Evolutionary conservation across 2,797 vertebrate species (phyloP).

Genomic region (Lithobates pipiens): DNA sequence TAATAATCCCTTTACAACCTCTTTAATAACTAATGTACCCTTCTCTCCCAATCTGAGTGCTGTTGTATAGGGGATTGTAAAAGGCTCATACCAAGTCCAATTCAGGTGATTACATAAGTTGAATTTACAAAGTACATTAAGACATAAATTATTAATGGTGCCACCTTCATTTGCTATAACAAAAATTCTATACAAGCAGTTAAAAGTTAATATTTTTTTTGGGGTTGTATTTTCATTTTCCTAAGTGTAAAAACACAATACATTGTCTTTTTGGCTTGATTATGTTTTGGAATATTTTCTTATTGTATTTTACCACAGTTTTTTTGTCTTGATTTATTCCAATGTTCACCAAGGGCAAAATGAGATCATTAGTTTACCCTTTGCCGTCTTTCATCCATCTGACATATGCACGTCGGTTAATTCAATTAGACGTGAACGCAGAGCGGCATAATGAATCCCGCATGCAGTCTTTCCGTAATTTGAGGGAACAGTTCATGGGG

Average conservation of each 20-base stretch:
- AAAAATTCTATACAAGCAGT: neutral
- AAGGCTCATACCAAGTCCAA: too few species aligned
- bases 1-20: too few species aligned
- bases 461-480: conserved; percentile 55
- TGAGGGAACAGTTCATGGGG: conserved; percentile 53
- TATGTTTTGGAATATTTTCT: conserved; percentile 51
- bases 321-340: conserved; percentile 48
- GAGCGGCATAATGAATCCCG: conserved; percentile 48
- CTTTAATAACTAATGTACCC: too few species aligned
- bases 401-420: conserved; percentile 65
- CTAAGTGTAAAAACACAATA: conserved; percentile 30
- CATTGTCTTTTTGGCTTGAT: conserved; percentile 29
- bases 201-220: neutral
- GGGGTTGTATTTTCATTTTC: conserved; percentile 17
- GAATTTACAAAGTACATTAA: too few species aligned
- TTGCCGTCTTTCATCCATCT: conserved; percentile 64
- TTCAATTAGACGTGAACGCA: conserved; percentile 44
- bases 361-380: conserved; percentile 67
- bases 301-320: conserved; percentile 40
- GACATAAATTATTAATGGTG: too few species aligned
- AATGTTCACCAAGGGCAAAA: conserved; percentile 62
- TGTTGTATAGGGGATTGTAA: too few species aligned
- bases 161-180: neutral
- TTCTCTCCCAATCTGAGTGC: too few species aligned
- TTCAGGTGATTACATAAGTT: too few species aligned